Evolutionary conservation across 1,140 invertebrate genomes (phyloP), one percentile per base, ranked within the genome.

Genomic region (Eulimnadia texana): DNA sequence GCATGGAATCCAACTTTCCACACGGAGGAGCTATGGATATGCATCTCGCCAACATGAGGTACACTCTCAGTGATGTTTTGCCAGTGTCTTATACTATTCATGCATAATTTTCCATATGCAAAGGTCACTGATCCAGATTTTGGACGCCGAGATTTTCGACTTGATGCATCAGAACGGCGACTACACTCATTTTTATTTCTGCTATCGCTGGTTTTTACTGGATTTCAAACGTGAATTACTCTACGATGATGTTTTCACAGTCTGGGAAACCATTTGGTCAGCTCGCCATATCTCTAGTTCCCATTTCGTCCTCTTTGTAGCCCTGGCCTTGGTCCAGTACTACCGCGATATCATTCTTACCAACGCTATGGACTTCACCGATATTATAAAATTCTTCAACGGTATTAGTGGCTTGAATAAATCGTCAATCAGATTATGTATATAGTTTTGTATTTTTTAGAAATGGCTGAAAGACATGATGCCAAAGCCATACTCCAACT

Each of bases 301-400:
- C 27, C 85, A 94, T 73, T 96, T 96, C 79, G 89, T 92, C 50
- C 74, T 97, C 22, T 97, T 97, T 74, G 81, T 97, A 64, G 93
- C 92, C 0, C 78, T 97, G 42, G 90, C 92, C 0, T 73, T 97
- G 49, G 81, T 97, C 0, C 88, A 93, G 73, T 89, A 88, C 62
- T 97, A 97, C 72, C 73, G 93, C 56, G 91, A 95, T 70, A 90
- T 97, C 63, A 93, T 97, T 49, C 76, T 97, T 33, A 86, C 89
- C 61, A 95, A 96, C 74, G 83, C 86, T 66, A 96, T 97, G 91
- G 92, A 96, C 72, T 96, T 95, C 72, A 96, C 93, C 0, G 93
- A 97, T 73, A 93, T 96, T 66, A 97, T 97, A 69, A 95, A 94
- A 72, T 97, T 96, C 74, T 96, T 95, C 70, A 96, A 96, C 76